Conservation (phyloP, 2,113 vertebrate genomes). For the Gadus chalcogrammus region DNA sequence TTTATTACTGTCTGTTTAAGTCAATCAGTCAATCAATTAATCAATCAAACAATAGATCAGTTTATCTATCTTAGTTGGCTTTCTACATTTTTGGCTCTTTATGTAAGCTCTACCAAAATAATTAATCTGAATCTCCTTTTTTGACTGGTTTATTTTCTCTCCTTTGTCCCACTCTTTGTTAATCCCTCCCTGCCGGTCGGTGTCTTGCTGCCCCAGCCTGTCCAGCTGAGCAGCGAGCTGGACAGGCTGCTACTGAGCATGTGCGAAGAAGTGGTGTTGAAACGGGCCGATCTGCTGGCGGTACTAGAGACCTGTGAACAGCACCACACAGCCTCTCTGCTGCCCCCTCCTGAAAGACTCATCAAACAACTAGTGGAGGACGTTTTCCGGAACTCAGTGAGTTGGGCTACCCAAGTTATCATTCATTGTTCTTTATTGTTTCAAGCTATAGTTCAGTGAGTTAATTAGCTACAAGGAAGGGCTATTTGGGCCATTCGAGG, state of each 20-base stretch:
- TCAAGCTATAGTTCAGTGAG: too few relatives aligned
- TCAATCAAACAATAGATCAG: neutral
- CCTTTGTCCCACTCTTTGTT: too few relatives aligned
- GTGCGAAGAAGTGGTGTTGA: constrained; percentile 79
- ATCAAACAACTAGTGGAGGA: constrained; percentile 75
- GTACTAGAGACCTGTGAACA: constrained; percentile 73
- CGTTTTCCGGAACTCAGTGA: constrained; percentile 66
- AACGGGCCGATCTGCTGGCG: constrained; percentile 67
- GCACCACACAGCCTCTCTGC: constrained; percentile 66
- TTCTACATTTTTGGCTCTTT: too few relatives aligned
- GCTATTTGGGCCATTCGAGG: neutral
- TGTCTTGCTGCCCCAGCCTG: constrained; percentile 60
- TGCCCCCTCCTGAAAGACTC: constrained; percentile 62
- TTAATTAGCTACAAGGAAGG: neutral
- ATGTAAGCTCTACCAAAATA: too few relatives aligned
- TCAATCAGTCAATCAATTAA: neutral
- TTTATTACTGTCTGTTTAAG: neutral
- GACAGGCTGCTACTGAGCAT: constrained; percentile 79
- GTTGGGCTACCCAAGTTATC: neutral
- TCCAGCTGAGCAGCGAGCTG: constrained; percentile 75
- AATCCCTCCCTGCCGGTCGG: neutral
- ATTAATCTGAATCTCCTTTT: too few relatives aligned
- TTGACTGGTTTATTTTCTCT: too few relatives aligned
- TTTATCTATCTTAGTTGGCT: neutral
- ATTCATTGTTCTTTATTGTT: too few relatives aligned